Evolutionary conservation across 2,113 vertebrate species (phyloP).

Genomic region (Centropus unirufus): DNA sequence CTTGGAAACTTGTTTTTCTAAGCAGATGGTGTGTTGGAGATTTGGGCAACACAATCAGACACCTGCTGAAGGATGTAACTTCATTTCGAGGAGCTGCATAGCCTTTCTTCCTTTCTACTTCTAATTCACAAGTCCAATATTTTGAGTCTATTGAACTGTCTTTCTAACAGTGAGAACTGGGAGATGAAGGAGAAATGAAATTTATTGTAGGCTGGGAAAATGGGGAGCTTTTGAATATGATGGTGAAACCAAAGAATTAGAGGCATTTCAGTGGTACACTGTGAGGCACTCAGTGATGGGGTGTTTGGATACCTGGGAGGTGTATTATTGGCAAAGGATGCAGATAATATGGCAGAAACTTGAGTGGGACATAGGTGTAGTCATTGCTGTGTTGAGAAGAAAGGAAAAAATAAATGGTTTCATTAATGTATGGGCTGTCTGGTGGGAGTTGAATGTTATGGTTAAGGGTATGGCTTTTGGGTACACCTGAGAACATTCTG

Average conservation of each 20-base stretch:
- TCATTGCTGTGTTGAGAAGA: background rate
- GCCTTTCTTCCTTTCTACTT: background rate
- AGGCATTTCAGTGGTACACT: background rate
- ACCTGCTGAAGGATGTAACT: background rate
- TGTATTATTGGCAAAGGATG: background rate
- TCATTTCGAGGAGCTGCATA: background rate
- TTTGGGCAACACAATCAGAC: background rate
- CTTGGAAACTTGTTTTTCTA: background rate
- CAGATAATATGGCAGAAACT: background rate
- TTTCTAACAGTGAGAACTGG: background rate
- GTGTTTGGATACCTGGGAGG: background rate
- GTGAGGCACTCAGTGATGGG: background rate
- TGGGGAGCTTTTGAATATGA: background rate
- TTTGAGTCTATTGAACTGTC: background rate
- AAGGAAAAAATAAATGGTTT: background rate
- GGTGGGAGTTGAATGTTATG: fast-evolving
- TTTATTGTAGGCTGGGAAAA: background rate
- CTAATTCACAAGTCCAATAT: background rate
- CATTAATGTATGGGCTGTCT: too few species aligned
- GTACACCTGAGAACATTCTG: background rate
- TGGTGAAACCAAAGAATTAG: background rate
- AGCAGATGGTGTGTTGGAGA: background rate
- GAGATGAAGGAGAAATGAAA: background rate
- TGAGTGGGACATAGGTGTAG: fast-evolving
- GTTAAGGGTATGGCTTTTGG: background rate